Base-by-base conservation (phyloP, 2,113 vertebrate species). In the Syrrhaptes paradoxus region DNA sequence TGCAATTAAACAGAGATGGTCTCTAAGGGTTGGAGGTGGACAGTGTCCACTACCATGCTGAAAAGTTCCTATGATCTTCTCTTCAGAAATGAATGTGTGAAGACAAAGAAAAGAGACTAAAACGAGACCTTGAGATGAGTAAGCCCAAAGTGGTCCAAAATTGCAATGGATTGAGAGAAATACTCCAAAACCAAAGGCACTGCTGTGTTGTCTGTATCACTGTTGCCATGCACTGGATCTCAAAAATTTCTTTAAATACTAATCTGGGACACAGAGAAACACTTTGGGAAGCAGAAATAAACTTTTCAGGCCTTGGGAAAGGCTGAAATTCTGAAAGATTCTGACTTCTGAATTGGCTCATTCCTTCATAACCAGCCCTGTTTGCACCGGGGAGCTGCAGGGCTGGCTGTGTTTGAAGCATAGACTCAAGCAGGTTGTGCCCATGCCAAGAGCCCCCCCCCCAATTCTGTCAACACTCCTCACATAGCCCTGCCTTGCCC, bases 301-400 rank as follows among this genome's bases (percentile, higher is more conserved):
- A 62, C 52, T 68, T 85, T 84, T 38, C 45, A 78, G 66, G 62
- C 52, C 41, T 81, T 54, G 31, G 61, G 26, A 66, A 91, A 58
- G 14, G 73, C 73, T 85, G 51, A 62, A 74, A 58, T 74, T 84
- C 32, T 48, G 46, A 73, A 62, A 22, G 18, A 81, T 36, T 87
- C 51, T 32, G 46, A 26, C 24, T 49, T 24, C 70, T 72, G 82
- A 85, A 52, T 13, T 14, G 19, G 3, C 71, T 67, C 7, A 32
- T 57, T 52, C 43, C 65, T 78, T 46, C 32, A 6, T 46, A 17
- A 62, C 11, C 61, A 74, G 43, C 17, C 29, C 31, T 25, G 2
- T 7, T 59, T 78, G 17, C 17, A 55, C 11, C 0, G 0, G 18
- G 45, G 31, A n/a, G 0, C 2, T 51, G 70, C 43, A 74, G 59